Percentiles rank a stretch among this genome's conserved stretches.
Evolutionary conservation across 1,140 invertebrate genomes (phyloP).

Genomic region (Micrasema minimum): DNA sequence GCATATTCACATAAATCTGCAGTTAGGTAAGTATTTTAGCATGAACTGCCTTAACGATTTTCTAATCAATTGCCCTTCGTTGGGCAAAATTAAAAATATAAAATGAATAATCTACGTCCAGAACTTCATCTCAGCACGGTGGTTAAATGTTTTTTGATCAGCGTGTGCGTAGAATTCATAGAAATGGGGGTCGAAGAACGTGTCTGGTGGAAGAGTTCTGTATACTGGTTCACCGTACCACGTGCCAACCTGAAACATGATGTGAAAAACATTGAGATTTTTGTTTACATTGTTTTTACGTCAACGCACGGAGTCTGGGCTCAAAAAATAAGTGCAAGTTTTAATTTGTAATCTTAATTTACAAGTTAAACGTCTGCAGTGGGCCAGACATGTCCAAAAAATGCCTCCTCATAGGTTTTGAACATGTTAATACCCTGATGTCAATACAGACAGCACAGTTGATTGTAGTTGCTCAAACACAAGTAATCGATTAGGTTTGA

Average conservation of each 20-base stretch:
- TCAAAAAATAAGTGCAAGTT: background rate
- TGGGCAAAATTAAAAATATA: no score
- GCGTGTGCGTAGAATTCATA: conserved; percentile 79
- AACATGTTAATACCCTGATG: background rate
- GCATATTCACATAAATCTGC: no score
- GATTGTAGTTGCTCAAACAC: no score
- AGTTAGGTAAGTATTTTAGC: no score
- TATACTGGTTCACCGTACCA: conserved; percentile 86
- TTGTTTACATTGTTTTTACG: no score
- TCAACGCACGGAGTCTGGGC: no score
- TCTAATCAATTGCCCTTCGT: no score
- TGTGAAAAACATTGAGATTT: background rate
- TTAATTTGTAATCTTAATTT: background rate
- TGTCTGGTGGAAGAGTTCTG: conserved; percentile 68
- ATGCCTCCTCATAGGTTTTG: background rate
- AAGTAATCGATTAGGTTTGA: no score
- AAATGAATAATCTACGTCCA: conserved; percentile 62
- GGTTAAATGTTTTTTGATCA: conserved; percentile 64
- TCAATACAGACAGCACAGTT: background rate
- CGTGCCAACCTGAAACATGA: conserved; percentile 78
- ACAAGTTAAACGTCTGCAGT: background rate
- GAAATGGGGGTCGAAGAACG: conserved; percentile 71
- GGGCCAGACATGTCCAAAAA: no score
- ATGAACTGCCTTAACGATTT: no score
- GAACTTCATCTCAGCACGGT: conserved; percentile 66